Conservation (phyloP, 2,888 invertebrate species). For the Scelioninae gen. 2 region DNA sequence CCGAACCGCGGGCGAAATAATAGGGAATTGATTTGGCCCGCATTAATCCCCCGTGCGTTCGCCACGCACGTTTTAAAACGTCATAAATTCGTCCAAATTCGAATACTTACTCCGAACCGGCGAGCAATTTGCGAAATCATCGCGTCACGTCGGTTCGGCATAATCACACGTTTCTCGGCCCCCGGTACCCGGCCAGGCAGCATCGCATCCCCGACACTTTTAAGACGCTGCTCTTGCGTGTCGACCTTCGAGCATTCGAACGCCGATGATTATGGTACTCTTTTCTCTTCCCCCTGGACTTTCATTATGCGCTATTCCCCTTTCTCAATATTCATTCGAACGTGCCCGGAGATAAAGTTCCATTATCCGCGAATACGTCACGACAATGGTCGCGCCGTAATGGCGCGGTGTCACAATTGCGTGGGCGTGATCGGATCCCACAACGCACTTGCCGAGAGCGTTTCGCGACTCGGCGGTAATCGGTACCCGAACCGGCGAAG, state of each 20-base stretch:
- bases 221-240: conserved; percentile 58
- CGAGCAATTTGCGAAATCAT: conserved; percentile 66
- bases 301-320: conserved; percentile 57
- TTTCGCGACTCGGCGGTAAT: too few species aligned
- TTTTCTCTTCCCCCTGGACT: conserved; percentile 53
- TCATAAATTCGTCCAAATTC: conserved; percentile 67
- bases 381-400: conserved; percentile 50
- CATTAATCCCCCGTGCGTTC: conserved; percentile 16
- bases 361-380: conserved; percentile 57
- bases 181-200: conserved; percentile 23
- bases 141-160: conserved; percentile 61
- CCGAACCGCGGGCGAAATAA: conserved; percentile 21
- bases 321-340: conserved; percentile 58
- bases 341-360: conserved; percentile 54
- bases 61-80: conserved; percentile 41
- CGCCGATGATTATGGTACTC: conserved; percentile 56
- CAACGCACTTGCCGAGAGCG: conserved; percentile 30
- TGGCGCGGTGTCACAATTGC: conserved; percentile 20
- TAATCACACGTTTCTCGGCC: conserved; percentile 66
- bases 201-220: conserved; percentile 54
- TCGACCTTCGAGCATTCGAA: conserved; percentile 57
- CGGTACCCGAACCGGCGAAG: too few species aligned
- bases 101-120: conserved; percentile 56
- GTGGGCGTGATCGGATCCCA: conserved; percentile 55
- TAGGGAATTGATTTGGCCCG: conserved; percentile 41